Conservation (phyloP, 2,888 invertebrate genomes). For the Pheosia tremula region DNA sequence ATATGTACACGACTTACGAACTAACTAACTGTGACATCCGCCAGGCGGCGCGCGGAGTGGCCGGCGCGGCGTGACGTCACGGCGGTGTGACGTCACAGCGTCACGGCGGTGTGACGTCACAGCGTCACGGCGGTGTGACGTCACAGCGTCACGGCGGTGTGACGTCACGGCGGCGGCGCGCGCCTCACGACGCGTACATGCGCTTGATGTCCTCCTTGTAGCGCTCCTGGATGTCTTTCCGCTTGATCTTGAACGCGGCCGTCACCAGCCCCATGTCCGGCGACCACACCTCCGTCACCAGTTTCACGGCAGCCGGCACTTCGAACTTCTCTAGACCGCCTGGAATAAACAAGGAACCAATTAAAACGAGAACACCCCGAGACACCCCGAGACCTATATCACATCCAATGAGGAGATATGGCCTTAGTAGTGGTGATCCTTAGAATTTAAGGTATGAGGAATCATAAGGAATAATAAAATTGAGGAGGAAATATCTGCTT, state of each 20-base stretch:
- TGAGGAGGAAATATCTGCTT: too few species aligned
- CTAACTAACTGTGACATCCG: constrained; percentile 26
- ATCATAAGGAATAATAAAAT: too few species aligned
- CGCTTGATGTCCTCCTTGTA: constrained; percentile 96
- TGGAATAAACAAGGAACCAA: constrained; percentile 54
- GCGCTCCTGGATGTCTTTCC: constrained; percentile 97
- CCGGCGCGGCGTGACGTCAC: background rate
- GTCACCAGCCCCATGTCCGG: constrained; percentile 99
- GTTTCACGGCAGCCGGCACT: constrained; percentile 94
- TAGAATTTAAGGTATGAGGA: too few species aligned
- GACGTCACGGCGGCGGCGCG: constrained; percentile 11
- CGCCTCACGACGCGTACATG: constrained; percentile 95
- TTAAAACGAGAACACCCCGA: background rate
- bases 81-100: constrained; percentile 31
- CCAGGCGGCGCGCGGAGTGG: too few species aligned
- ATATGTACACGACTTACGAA: constrained; percentile 57
- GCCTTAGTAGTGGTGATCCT: too few species aligned
- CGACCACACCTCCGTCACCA: constrained; percentile 97
- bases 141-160: constrained; percentile 12
- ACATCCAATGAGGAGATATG: too few species aligned
- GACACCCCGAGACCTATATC: too few species aligned
- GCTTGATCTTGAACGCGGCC: constrained; percentile 98
- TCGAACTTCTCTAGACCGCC: constrained; percentile 96
- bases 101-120: constrained; percentile 83
- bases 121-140: background rate